Evolutionary conservation across 2,888 invertebrate genomes (phyloP), one percentile per base, ranked within the genome.

Genomic region (Ennomos quercinarius): DNA sequence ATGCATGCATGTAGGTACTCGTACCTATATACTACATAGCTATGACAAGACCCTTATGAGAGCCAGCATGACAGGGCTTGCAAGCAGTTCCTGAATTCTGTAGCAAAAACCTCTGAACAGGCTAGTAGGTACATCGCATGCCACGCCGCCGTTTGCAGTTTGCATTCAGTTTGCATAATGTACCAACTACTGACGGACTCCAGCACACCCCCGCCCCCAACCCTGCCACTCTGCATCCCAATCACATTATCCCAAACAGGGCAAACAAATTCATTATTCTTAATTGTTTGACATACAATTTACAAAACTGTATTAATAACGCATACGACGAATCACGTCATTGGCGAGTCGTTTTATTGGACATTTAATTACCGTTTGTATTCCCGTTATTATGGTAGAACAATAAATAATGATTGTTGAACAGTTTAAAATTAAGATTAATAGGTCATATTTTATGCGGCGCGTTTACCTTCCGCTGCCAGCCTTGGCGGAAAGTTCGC

Each of bases 241-340:
- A 83, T 82, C 74, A 67, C 73, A 80, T 78, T 78, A 79, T 67
- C 69, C 57, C 70, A 70, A 76, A 77, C 70, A 74, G 64, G 65
- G 69, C 68, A 78, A 79, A 78, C 77, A 77, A 75, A 80, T 78
- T 80, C 78, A 83, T 84, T 81, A 82, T 75, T 72, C 73, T 76
- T 82, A 80, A 82, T 83, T 81, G 78, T 80, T 76, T 78, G 75
- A 72, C 72, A 72, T 77, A 70, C 73, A 74, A 73, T 78, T 74
- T 72, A 68, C 77, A 74, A 77, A 81, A 79, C 73, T 72, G 70
- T 74, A 76, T 79, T 74, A 76, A 75, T 69, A 68, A 64, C 64
- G 57, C 74, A 77, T 75, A 73, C 78, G 75, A 77, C 77, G 73
- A 81, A 80, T 78, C 74, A 76, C 74, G 72, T 76, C 72, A 77